phyloP scores from a whole-genome alignment of 2,797 vertebrate genomes.

The Thaleichthys pacificus region DNA sequence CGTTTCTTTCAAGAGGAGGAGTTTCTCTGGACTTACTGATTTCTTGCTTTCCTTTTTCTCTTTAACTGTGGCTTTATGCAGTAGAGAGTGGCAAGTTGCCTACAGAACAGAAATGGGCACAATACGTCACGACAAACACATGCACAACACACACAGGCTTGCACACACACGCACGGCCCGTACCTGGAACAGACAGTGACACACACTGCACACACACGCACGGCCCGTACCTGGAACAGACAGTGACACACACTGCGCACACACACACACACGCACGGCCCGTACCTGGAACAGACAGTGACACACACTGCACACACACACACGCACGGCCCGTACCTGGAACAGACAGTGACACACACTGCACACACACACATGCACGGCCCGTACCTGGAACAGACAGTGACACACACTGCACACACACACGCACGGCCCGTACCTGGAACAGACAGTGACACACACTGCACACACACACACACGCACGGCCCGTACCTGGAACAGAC shows the following conservation, averaged over 20 bases:
- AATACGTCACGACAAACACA: constrained; percentile 87
- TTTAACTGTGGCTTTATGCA: constrained; percentile 99
- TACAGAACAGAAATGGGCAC: constrained; percentile 99
- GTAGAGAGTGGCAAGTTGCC: constrained; percentile 99
- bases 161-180: constrained; percentile 34
- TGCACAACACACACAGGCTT: constrained; percentile 74
- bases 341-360: too few relatives aligned
- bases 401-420: constrained; percentile 97
- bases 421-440: constrained; percentile 35
- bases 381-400: too few relatives aligned
- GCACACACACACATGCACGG: constrained; percentile 97
- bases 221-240: too few relatives aligned
- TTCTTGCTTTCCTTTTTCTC: constrained; percentile 99
- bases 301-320: constrained; percentile 96
- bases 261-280: constrained; percentile 97
- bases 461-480: constrained; percentile 42
- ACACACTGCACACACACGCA: constrained; percentile 97
- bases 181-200: constrained; percentile 43
- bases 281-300: too few relatives aligned
- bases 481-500: too few relatives aligned
- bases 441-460: too few relatives aligned
- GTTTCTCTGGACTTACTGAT: constrained; percentile 99
- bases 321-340: too few relatives aligned
- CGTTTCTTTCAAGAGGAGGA: constrained; percentile 60
- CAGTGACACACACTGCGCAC: constrained; percentile 97